Conservation (phyloP, 2,797 vertebrate species). For the Rhyacichthys aspro region DNA sequence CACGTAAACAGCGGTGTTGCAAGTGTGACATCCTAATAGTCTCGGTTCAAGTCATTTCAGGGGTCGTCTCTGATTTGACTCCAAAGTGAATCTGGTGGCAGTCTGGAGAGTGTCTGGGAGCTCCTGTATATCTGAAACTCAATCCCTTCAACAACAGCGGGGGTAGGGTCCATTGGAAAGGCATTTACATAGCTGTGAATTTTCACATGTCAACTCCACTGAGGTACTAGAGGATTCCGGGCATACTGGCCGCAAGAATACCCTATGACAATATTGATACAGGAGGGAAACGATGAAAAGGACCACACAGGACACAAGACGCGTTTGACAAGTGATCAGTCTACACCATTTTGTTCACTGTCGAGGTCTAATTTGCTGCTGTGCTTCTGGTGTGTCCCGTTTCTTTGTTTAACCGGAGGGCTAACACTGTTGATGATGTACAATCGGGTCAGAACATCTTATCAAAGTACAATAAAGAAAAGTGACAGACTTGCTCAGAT, state of each 20-base stretch:
- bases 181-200: constrained; percentile 62
- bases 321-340: neutral
- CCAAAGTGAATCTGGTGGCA: constrained; percentile 30
- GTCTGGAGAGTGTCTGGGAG: constrained; percentile 22
- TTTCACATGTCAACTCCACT: constrained; percentile 76
- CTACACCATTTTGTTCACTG: constrained; percentile 6
- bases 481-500: constrained; percentile 2
- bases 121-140: constrained; percentile 50
- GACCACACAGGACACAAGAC: constrained; percentile 14
- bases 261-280: constrained; percentile 58
- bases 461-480: constrained; percentile 24
- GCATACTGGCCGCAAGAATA: constrained; percentile 56
- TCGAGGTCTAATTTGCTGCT: neutral
- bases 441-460: neutral
- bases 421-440: constrained; percentile 2
- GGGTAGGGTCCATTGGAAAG: constrained; percentile 52
- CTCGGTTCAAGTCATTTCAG: constrained; percentile 26
- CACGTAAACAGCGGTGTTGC: constrained; percentile 59
- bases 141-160: constrained; percentile 39
- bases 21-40: constrained; percentile 51
- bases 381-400: constrained; percentile 1
- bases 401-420: neutral
- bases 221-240: constrained; percentile 65
- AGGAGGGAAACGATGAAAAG: constrained; percentile 36
- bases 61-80: constrained; percentile 31